Base-by-base conservation (phyloP, 2,113 vertebrate species). In the Eretmochelys imbricata region DNA sequence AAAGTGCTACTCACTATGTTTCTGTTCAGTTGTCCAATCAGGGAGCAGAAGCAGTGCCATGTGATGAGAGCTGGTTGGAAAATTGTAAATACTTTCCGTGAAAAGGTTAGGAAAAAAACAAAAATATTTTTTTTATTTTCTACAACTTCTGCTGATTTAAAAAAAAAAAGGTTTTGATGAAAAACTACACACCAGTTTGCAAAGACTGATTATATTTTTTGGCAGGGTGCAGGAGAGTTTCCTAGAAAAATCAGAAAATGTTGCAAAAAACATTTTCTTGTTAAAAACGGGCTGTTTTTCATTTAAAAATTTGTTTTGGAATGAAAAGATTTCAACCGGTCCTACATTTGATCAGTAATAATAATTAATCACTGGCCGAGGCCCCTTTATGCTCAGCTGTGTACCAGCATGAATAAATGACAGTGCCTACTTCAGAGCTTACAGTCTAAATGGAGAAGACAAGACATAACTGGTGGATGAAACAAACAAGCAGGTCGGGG, bases 1-100 rank as follows among this genome's bases (percentile, higher is more conserved):
- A n/a, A 35, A 2, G 1, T 1, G 11, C 38, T 50, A 49, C 1
- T 5, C n/a, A 31, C 78, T 6, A 12, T 1, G 49, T 31, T 90
- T 85, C 51, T 13, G 48, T 85, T 82, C 69, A 75, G 51, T n/a
- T 5, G 0, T 29, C 82, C 48, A 76, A 69, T 49, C 50, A 38
- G 62, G 79, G 46, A 50, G 48, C 10, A 46, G 54, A 82, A 88
- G 57, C 69, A 83, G 57, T 57, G 25, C 75, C 31, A 31, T 0
- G 0, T 22, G 90, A 85, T 38, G 80, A 94, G 62, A 25, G 1
- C 1, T 14, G 80, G 82, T 9, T 3, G 50, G 65, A 75, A 1
- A 12, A 5, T 13, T 13, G 50, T 24, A 35, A 51, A 12, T 19
- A 11, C 11, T 9, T 14, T 24, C 35, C 20, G 4, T 14, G 22